phyloP scores from a whole-genome alignment of 2,888 invertebrate genomes.

The Scaptomyza reducta region DNA sequence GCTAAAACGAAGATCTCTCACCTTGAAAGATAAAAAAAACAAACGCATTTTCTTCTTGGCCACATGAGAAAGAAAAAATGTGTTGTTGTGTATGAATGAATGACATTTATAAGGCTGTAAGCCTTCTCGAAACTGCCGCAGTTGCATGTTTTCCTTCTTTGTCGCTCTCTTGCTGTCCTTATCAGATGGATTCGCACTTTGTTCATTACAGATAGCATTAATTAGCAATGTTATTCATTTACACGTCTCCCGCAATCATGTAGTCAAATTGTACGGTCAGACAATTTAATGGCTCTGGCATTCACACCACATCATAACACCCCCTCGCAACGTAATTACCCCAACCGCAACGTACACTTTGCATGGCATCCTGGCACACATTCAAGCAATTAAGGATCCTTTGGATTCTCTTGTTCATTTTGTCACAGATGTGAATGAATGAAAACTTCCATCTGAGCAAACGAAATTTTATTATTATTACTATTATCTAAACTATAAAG shows the following conservation, averaged over 20 bases:
- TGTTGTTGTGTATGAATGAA: slow-evolving; percentile 3
- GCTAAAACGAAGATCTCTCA: not conserved
- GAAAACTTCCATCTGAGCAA: too few species aligned
- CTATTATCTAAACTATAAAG: too few species aligned
- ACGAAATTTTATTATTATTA: too few species aligned
- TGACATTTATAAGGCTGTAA: slow-evolving; percentile 19
- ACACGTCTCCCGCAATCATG: slow-evolving; percentile 58
- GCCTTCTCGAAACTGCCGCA: slow-evolving; percentile 21
- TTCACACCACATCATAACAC: slow-evolving; percentile 24
- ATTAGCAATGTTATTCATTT: slow-evolving; percentile 64
- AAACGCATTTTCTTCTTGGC: not conserved
- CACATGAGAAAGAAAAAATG: slow-evolving; percentile 7
- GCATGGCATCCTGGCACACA: not conserved
- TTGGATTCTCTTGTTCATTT: too few species aligned
- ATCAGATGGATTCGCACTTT: slow-evolving; percentile 44
- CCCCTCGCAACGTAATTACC: not conserved
- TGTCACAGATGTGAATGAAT: too few species aligned
- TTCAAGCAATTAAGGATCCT: not conserved
- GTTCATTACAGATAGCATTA: slow-evolving; percentile 52
- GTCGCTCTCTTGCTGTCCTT: not conserved
- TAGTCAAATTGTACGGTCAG: slow-evolving; percentile 61
- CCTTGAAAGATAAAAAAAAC: not conserved
- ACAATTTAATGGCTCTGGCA: slow-evolving; percentile 55
- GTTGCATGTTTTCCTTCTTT: slow-evolving; percentile 21
- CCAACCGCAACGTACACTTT: not conserved